Evolutionary conservation across 2,888 invertebrate species (phyloP).

Genomic region (Nesidiocoris tenuis): DNA sequence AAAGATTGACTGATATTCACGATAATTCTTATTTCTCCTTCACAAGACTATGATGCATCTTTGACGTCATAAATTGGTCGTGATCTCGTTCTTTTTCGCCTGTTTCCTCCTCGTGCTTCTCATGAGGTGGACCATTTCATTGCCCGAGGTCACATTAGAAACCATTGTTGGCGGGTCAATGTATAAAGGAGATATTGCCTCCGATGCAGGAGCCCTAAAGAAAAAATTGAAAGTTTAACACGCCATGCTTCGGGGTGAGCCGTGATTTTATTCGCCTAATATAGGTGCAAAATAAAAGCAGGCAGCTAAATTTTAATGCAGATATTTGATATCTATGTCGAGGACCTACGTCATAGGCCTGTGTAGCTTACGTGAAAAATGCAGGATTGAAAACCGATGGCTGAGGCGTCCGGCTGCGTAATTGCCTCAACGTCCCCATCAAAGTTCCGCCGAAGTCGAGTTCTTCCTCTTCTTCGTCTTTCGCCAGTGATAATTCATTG

Average conservation of each 20-base stretch:
- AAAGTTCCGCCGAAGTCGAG: slow-evolving; percentile 32
- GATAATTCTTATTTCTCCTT: too few species aligned
- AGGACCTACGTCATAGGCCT: too few species aligned
- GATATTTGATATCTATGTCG: too few species aligned
- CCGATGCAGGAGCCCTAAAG: slow-evolving; percentile 43
- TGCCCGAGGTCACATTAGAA: slow-evolving; percentile 27
- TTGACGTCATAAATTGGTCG: slow-evolving; percentile 43
- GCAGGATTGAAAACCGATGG: slow-evolving; percentile 46
- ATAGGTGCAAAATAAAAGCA: not conserved
- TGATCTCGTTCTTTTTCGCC: slow-evolving; percentile 39
- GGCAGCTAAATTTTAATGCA: too few species aligned
- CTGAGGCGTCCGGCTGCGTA: slow-evolving; percentile 46
- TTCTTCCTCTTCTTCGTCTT: slow-evolving; percentile 25
- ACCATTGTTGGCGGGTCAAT: slow-evolving; percentile 33
- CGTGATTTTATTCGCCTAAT: not conserved
- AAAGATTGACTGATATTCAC: too few species aligned
- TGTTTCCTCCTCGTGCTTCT: slow-evolving; percentile 43
- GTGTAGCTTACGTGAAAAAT: slow-evolving; percentile 44
- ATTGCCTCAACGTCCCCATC: slow-evolving; percentile 50
- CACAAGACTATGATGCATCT: slow-evolving; percentile 6
- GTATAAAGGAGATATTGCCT: slow-evolving; percentile 44
- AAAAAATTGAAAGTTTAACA: too few species aligned
- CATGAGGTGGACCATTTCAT: slow-evolving; percentile 45
- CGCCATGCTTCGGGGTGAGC: too few species aligned
- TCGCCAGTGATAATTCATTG: slow-evolving; percentile 32